These are phyloP conservation scores for Elaeidobius kamerunicus DNA, from an alignment of 2,888 invertebrate species.

Conservation along the genomic window DNA sequence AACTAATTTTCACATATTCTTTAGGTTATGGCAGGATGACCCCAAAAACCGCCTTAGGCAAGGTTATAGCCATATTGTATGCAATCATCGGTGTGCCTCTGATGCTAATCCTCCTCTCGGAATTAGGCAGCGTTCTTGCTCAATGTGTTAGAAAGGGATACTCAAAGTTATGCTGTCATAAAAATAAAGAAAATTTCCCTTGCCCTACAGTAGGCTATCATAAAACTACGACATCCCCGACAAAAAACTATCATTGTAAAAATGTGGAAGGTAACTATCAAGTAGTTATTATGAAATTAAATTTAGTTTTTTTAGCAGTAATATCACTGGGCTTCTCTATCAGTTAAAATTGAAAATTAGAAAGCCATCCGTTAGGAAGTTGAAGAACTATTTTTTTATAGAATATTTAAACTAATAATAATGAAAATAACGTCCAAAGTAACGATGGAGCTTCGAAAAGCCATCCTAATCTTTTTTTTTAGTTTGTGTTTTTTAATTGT, in stretches of 20 bases:
- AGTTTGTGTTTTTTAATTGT: too few species aligned
- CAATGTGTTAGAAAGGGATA: slow-evolving; percentile 71
- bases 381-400: too few species aligned
- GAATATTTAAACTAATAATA: too few species aligned
- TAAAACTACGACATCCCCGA: slow-evolving; percentile 56
- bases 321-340: too few species aligned
- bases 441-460: too few species aligned
- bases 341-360: too few species aligned
- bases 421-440: too few species aligned
- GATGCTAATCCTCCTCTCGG: slow-evolving; percentile 81
- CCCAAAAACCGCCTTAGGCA: slow-evolving; percentile 77
- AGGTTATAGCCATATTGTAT: slow-evolving; percentile 82
- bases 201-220: slow-evolving; percentile 51
- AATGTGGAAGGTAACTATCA: slow-evolving; percentile 36
- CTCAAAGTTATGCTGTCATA: slow-evolving; percentile 50
- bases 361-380: too few species aligned
- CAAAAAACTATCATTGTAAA: slow-evolving; percentile 49
- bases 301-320: too few species aligned
- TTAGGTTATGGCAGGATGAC: slow-evolving; percentile 83
- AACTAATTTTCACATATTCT: too few species aligned
- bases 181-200: slow-evolving; percentile 33
- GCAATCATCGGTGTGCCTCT: slow-evolving; percentile 85
- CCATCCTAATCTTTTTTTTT: too few species aligned
- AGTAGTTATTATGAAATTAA: too few species aligned
- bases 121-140: slow-evolving; percentile 78